Conservation (phyloP, 2,888 invertebrate species). For the Drosophila stalkeri region DNA sequence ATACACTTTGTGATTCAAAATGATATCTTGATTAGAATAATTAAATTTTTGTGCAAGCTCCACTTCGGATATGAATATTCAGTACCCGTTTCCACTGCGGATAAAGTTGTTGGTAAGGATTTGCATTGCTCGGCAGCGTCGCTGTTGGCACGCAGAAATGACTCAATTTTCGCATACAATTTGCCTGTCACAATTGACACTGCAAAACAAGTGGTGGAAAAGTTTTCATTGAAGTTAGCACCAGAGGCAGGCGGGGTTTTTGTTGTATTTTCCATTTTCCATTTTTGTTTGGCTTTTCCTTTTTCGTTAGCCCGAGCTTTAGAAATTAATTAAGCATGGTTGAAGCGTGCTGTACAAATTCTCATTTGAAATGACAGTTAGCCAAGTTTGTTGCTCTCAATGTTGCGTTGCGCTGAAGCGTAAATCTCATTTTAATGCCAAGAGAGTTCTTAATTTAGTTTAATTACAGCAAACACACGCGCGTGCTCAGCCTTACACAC, state of each 20-base stretch:
- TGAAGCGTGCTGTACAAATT: conserved; percentile 59
- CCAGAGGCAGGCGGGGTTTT: not conserved
- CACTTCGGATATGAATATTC: conserved; percentile 1
- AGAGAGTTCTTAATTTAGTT: conserved; percentile 82
- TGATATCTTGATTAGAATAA: not conserved
- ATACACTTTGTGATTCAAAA: not conserved
- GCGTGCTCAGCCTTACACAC: conserved; percentile 12
- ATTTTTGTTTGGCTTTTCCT: conserved; percentile 19
- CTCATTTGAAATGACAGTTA: conserved; percentile 64
- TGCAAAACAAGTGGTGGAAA: conserved; percentile 26
- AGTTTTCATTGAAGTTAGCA: conserved; percentile 48
- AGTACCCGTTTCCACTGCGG: not conserved
- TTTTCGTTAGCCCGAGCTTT: conserved; percentile 38
- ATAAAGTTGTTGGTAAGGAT: not conserved
- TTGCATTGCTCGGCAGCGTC: conserved; percentile 13
- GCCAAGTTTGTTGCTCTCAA: conserved; percentile 59
- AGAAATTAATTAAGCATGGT: conserved; percentile 65
- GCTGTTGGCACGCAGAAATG: conserved; percentile 48
- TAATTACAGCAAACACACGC: conserved; percentile 75
- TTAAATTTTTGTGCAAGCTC: not conserved
- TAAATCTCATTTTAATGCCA: conserved; percentile 82
- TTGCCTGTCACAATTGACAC: conserved; percentile 56
- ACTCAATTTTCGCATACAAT: conserved; percentile 61
- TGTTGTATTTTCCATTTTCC: conserved; percentile 6
- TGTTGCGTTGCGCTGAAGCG: conserved; percentile 70